phyloP scores from a whole-genome alignment of 2,888 invertebrate genomes.

The Mesorhabditis sp. region DNA sequence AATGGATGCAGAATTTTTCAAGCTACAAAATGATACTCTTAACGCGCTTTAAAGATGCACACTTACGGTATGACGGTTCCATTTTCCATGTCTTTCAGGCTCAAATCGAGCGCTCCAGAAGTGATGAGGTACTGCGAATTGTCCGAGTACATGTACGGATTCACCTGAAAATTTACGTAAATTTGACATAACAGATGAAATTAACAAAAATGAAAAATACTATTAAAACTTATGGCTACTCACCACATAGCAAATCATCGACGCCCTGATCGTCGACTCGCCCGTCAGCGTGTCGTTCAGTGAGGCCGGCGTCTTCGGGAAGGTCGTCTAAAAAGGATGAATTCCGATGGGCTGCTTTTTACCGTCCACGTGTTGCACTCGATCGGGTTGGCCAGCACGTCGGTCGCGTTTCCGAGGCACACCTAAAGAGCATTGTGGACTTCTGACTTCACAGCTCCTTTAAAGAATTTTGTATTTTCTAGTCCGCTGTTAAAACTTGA shows the following conservation, averaged over 20 bases:
- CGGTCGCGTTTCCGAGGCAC: slow-evolving; percentile 21
- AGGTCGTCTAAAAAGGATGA: neutral
- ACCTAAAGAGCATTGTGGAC: neutral
- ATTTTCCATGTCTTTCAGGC: slow-evolving; percentile 26
- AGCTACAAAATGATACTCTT: too few relatives aligned
- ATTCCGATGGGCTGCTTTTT: neutral
- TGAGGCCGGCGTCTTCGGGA: slow-evolving; percentile 14
- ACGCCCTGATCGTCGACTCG: neutral
- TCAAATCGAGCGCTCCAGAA: slow-evolving; percentile 33
- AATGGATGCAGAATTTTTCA: neutral
- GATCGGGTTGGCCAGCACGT: slow-evolving; percentile 19
- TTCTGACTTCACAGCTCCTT: too few relatives aligned
- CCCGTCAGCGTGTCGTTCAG: slow-evolving; percentile 18
- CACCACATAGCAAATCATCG: slow-evolving; percentile 9
- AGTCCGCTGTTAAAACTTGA: too few relatives aligned
- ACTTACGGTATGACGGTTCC: slow-evolving; percentile 23
- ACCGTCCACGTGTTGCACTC: slow-evolving; percentile 34
- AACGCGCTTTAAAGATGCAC: neutral
- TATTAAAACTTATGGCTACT: neutral
- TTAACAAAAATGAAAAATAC: too few relatives aligned
- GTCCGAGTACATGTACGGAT: slow-evolving; percentile 37
- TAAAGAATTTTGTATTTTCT: too few relatives aligned
- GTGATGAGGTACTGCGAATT: slow-evolving; percentile 35
- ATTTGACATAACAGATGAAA: neutral
- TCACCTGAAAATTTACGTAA: slow-evolving; percentile 12